Base-by-base conservation (phyloP, 2,113 vertebrate genomes). In the Pelecanus crispus region DNA sequence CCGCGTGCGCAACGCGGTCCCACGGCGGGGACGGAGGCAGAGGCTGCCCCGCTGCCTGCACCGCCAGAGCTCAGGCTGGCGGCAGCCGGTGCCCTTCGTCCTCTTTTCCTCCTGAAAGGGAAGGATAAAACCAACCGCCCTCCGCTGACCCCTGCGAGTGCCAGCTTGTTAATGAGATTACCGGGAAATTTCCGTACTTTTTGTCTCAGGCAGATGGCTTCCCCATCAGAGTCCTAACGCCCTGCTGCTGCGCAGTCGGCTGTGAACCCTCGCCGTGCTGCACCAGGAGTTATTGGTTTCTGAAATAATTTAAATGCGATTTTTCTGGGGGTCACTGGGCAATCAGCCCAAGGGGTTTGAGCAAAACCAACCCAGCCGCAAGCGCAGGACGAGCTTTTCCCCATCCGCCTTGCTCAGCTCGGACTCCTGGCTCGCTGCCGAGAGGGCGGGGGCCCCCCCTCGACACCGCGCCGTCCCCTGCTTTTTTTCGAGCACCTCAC, bases 191-290 rank as follows among this genome's bases (percentile, higher is more conserved):
- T 74, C 40, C 15, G 5, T 7, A 10, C 56, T 5, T 86, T 17
- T 4, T 45, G 68, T 8, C 61, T 0, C 11, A 8, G 44, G 70
- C 97, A 97, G 98, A 97, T 95, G 97, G 97, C 88, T 86, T 75
- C 94, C 65, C 92, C 94, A 38, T 50, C 55, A 9, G 94, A 65
- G 83, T 29, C 90, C 94, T 42, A 63, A 19, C 14, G 4, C 16
- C 2, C 74, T 5, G 85, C 53, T 11, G 95, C 68, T 44, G 62
- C 8, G 61, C 67, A 18, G 73, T 7, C 42, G 0, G 49, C 84
- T 34, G 28, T 0, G 3, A 82, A 49, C 49, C 61, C 79, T 73
- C 65, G 26, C 38, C 24, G 1, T 0, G 6, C 85, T 47, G 36
- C 3, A 5, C 65, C 82, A 28, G 58, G 55, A 67, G 44, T 10